Base-by-base conservation (phyloP, 2,797 vertebrate species). In the Nyctalus aviator region DNA sequence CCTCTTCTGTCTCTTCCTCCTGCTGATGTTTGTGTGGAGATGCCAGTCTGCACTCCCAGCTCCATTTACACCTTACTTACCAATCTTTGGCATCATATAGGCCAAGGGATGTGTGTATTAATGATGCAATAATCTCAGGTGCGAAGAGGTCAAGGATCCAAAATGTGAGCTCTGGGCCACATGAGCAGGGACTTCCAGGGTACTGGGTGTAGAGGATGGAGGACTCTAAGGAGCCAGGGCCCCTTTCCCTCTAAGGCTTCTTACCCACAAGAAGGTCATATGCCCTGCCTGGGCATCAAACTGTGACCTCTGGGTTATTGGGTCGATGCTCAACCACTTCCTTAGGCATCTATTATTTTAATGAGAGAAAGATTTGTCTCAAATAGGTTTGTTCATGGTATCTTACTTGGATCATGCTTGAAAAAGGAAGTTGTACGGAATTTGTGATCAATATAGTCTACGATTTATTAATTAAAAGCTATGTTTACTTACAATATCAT, bases 401-500 rank as follows among this genome's bases (percentile, higher is more conserved):
- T 59, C 35, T 78, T 91, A 71, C 23, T 75, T 89, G 75, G 90
- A 30, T 73, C 57, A 66, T 59, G 35, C 75, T 5, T 75, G 9
- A 93, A 94, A 77, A 81, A 89, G 20, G 55, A 85, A 83, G 5
- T 20, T 64, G 3, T 15, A 15, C 66, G 44, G 35, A 93, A 55
- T 85, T 75, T 72, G 14, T 88, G 25, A 71, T 78, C 25, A 73
- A 44, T 53, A 50, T 64, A 77, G 78, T 64, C 7, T 27, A 30
- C 21, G 41, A 46, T 76, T 85, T 71, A 85, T 41, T 73, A 87
- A 91, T 87, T 53, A 53, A 68, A 87, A 85, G 13, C 37, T 53
- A 73, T 27, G 8, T 64, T 30, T 35, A 78, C 37, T 68, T 85
- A 37, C 79, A 71, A 48, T 88, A 18, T 53, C 82, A 2, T 30